Evolutionary conservation across 2,113 vertebrate genomes (phyloP).

Genomic region (Eulacestoma nigropectus): DNA sequence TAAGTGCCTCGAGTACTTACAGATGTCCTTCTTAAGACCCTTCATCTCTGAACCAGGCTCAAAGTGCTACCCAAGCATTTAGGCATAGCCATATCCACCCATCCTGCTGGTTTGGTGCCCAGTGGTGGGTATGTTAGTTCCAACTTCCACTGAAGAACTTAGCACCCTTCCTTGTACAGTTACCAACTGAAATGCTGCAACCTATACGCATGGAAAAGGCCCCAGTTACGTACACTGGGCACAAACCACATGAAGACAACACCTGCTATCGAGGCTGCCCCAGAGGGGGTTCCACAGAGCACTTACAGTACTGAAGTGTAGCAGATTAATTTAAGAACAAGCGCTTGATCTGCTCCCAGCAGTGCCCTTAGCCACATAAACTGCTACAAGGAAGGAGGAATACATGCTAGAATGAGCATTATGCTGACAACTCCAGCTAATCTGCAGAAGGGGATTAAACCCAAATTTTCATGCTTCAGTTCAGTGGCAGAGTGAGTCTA

Average conservation of each 20-base stretch:
- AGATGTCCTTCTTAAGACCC: background rate
- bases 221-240: accelerated
- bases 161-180: background rate
- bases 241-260: background rate
- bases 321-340: background rate
- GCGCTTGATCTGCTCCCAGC: background rate
- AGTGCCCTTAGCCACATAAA: background rate
- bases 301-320: background rate
- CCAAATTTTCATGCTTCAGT: background rate
- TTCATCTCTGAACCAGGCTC: background rate
- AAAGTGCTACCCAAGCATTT: background rate
- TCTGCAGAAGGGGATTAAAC: background rate
- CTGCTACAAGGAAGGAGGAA: background rate
- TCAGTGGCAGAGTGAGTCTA: background rate
- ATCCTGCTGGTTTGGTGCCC: background rate
- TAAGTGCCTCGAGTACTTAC: background rate
- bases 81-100: background rate
- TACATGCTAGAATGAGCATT: background rate
- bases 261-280: background rate
- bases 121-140: background rate
- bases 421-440: background rate
- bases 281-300: background rate
- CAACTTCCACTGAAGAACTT: background rate
- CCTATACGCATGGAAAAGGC: background rate
- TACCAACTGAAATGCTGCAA: background rate